Conservation (phyloP, 2,888 invertebrate species). For the Drosophila anomelani region DNA sequence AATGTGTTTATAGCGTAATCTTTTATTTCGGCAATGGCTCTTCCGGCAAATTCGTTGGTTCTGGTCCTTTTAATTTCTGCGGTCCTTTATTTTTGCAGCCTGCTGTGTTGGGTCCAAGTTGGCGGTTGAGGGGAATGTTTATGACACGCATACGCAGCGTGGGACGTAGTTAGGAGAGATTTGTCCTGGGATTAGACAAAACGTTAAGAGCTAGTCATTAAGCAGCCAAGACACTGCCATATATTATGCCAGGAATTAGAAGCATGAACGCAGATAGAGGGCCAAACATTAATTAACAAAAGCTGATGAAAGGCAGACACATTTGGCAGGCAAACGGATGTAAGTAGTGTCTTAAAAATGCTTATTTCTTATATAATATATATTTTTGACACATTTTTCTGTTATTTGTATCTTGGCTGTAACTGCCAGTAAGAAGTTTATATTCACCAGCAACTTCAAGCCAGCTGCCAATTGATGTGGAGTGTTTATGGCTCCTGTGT, state of each 20-base stretch:
- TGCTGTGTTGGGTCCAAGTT: conserved; percentile 19
- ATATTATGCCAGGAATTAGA: conserved; percentile 32
- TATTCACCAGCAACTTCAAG: conserved; percentile 55
- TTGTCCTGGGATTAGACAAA: conserved; percentile 74
- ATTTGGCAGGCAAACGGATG: background rate
- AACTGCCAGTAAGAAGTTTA: conserved; percentile 4
- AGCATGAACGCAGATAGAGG: conserved; percentile 16
- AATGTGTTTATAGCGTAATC: conserved; percentile 75
- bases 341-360: background rate
- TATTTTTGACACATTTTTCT: background rate
- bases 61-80: conserved; percentile 71
- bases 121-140: conserved; percentile 59
- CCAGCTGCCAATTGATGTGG: conserved; percentile 65
- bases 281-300: conserved; percentile 35
- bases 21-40: conserved; percentile 48
- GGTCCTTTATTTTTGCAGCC: conserved; percentile 52
- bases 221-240: conserved; percentile 54
- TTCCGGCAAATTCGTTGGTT: conserved; percentile 10
- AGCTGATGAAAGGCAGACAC: conserved; percentile 15
- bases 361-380: background rate
- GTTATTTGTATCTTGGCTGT: background rate
- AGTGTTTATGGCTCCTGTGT: conserved; percentile 60
- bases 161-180: conserved; percentile 57
- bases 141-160: conserved; percentile 66
- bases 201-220: conserved; percentile 72